phyloP scores from a whole-genome alignment of 2,113 vertebrate species.

The Hiodon tergisus region DNA sequence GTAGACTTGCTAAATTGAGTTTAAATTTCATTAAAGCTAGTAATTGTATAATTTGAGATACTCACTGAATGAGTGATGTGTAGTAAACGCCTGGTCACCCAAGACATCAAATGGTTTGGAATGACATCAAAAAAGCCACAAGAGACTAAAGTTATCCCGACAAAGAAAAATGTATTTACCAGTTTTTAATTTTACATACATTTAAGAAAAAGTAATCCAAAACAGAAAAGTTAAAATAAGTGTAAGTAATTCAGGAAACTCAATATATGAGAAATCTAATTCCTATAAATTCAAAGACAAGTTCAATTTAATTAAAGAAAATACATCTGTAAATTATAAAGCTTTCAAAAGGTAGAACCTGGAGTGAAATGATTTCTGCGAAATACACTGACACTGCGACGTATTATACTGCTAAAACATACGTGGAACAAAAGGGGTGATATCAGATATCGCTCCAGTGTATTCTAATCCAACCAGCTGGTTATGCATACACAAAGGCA shows the following conservation, averaged over 20 bases:
- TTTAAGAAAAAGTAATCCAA: neutral
- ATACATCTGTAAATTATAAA: conserved; percentile 5
- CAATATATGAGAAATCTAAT: neutral
- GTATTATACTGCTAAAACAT: neutral
- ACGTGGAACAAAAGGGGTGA: neutral
- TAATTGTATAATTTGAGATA: neutral
- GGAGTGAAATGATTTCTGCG: neutral
- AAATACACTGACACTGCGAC: neutral
- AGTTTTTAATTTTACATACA: neutral
- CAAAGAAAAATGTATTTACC: conserved; percentile 11
- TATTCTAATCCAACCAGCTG: neutral
- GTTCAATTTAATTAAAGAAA: no score
- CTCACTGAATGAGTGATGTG: neutral
- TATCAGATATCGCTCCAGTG: neutral
- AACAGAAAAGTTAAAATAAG: neutral
- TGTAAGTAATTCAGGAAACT: neutral
- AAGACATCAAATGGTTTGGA: neutral
- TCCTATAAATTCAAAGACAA: no score
- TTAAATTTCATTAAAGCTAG: neutral
- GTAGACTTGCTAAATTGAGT: neutral
- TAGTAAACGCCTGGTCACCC: no score
- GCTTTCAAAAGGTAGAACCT: neutral
- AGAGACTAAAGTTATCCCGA: neutral
- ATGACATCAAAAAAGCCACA: neutral
- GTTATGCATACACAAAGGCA: neutral